A percentile compares a stretch with the other conserved stretches of the same genome.
Conservation (phyloP, 2,797 vertebrate genomes). For the Paguma larvata region DNA sequence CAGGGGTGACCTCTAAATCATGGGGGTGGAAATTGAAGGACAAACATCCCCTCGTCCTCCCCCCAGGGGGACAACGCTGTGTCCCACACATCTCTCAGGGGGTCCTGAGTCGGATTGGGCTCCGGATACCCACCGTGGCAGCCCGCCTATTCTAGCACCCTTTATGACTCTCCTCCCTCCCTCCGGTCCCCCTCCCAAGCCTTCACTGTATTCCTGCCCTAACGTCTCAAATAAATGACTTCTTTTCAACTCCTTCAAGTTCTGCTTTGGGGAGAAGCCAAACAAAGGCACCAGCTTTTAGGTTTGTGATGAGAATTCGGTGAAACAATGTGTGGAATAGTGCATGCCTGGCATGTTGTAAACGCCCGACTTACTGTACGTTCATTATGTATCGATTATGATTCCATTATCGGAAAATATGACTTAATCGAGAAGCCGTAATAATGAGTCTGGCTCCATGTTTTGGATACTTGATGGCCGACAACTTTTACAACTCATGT, state of each 20-base stretch:
- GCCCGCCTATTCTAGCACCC: fast-evolving
- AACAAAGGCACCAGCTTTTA: background rate
- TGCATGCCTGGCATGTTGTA: background rate
- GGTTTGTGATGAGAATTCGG: background rate
- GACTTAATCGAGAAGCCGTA: background rate
- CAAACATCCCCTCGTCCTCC: background rate
- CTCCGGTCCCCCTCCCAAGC: background rate
- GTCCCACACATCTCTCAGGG: background rate
- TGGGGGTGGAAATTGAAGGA: background rate
- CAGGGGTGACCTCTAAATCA: background rate
- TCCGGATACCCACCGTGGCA: fast-evolving
- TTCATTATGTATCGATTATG: background rate
- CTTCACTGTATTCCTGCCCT: background rate
- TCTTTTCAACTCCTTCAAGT: background rate
- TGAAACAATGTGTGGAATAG: background rate
- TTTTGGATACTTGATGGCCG: background rate
- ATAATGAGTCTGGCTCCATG: background rate
- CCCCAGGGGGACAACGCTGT: background rate
- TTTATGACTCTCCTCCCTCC: background rate
- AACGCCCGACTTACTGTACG: too few species aligned
- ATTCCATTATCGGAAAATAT: background rate
- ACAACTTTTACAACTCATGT: background rate
- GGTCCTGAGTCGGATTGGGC: too few species aligned
- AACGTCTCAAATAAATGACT: background rate
- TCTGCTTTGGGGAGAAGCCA: background rate